phyloP scores from a whole-genome alignment of 1,140 invertebrate species.

The Micrasema longulum region DNA sequence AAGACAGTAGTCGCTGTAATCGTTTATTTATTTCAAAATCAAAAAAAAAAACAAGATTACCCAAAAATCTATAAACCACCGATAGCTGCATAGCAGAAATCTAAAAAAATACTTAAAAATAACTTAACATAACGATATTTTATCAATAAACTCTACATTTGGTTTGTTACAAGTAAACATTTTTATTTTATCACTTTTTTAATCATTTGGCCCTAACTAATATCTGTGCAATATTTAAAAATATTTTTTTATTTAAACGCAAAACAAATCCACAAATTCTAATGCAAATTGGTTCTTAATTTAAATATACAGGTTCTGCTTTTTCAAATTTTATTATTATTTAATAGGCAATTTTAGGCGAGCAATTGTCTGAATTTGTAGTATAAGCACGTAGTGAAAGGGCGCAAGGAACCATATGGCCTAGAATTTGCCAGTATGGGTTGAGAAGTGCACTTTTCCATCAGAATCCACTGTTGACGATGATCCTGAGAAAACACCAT shows the following conservation, averaged over 20 bases:
- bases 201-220: too few relatives aligned
- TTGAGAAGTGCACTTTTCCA: constrained; percentile 50
- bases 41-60: too few relatives aligned
- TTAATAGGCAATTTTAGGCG: not conserved
- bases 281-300: too few relatives aligned
- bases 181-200: constrained; percentile 36
- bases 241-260: too few relatives aligned
- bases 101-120: constrained; percentile 1
- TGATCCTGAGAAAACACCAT: constrained; percentile 49
- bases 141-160: constrained; percentile 38
- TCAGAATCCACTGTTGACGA: constrained; percentile 46
- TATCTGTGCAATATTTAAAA: too few relatives aligned
- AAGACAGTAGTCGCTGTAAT: constrained; percentile 38
- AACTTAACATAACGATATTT: constrained; percentile 24
- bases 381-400: constrained; percentile 28
- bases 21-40: constrained; percentile 36
- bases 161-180: constrained; percentile 51
- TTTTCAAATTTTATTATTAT: constrained; percentile 7
- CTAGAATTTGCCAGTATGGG: constrained; percentile 52
- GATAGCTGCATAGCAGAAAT: not conserved
- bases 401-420: not conserved
- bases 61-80: too few relatives aligned
- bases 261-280: too few relatives aligned
- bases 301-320: not conserved
- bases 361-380: too few relatives aligned